Base-by-base conservation (phyloP, 2,113 vertebrate species). In the Sylvia atricapilla region DNA sequence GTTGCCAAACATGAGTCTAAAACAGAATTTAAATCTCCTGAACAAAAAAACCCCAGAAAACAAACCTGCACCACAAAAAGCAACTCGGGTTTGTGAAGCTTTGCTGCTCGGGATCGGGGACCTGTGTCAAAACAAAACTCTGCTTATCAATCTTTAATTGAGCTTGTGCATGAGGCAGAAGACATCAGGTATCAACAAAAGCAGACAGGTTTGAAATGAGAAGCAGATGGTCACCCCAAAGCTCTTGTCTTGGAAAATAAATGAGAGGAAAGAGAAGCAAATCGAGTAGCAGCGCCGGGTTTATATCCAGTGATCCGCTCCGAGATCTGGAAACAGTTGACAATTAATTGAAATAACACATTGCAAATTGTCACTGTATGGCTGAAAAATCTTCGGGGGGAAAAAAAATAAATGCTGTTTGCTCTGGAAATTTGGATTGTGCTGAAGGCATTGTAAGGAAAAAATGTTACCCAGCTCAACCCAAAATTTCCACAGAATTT, bases 261-360 rank as follows among this genome's bases (percentile, higher is more conserved):
- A 95, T 74, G 87, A 90, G 73, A 90, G 91, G 93, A 84, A 94
- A 92, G 90, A 92, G 93, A 93, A 96, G 94, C 81, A 50, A 93
- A 95, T 91, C 70, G 92, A 92, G 78, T 80, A 60, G 58, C 78
- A 95, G 92, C 11, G 91, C 90, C 11, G 70, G 93, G 84, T 97
- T 97, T 95, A 94, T 94, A 93, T 91, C 92, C 92, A 73, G 81
- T 87, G 78, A 96, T 97, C 87, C 82, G 87, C 89, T 95, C 85
- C 14, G 87, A 75, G 96, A 94, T 91, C 96, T 97, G 97, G 97
- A 97, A 97, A 97, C 44, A 96, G 96, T 94, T 97, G 95, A 96
- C 96, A 76, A 95, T 96, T 97, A 97, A 97, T 97, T 97, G 96
- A 96, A 97, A 96, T 95, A 95, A 94, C 95, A 96, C 90, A 95